Evolutionary conservation across 2,797 vertebrate species (phyloP), one percentile per base, ranked within the genome.

Genomic region (Anisognathus igniventris): DNA sequence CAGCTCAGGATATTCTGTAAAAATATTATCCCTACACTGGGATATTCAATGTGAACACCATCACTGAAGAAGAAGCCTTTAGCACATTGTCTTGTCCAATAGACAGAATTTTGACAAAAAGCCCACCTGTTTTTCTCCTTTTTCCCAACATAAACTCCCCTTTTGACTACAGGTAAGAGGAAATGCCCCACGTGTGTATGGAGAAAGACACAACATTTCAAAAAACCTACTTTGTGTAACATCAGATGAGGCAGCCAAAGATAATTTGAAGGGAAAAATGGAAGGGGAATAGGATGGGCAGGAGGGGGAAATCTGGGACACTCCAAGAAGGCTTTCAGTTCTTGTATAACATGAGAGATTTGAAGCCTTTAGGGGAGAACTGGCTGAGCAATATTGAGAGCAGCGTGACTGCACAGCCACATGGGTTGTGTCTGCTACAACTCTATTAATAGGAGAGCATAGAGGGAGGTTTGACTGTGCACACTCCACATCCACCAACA

Each of bases 331-430:
- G 77, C 66, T 92, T 86, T 50, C 51, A 66, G 88, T 51, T 89
- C 92, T 88, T 85, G 81, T 93, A 13, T 71, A 93, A 96, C 31
- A 22, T 16, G 87, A 65, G 14, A 21, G 91, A 65, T 80, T 85
- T 78, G n/a, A 72, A 95, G 93, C 84, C 94, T 92, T 83, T 14
- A 65, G 91, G 90, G 78, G 57, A 90, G 95, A 86, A 78, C 13
- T 47, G 95, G 90, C 90, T 72, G 39, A 94, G 86, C 83, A 88
- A 19, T 19, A 10, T 6, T 37, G 31, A 33, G 86, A 50, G 92
- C 94, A 95, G 96, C 67, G 44, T 90, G 95, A 95, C 94, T n/a
- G 82, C 4, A 5, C 86, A 58, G 90, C 90, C 95, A 88, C 95
- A 90, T 57, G 94, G 91, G 93, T 12, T 48, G 77, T 37, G 93